Evolutionary conservation across 2,888 invertebrate genomes (phyloP).

Genomic region (Ichneumoninae sp.): DNA sequence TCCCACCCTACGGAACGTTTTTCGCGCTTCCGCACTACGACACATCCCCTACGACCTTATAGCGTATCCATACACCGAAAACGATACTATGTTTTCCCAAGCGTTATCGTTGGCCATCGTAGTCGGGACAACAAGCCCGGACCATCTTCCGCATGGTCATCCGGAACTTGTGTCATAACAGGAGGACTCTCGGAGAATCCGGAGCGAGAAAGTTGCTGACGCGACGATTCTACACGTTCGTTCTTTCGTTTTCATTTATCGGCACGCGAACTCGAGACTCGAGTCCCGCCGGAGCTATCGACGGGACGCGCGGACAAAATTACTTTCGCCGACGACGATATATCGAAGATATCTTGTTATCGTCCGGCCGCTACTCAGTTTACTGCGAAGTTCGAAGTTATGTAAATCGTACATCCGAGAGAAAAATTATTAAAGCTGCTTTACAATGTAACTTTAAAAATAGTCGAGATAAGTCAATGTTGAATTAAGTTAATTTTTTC

Average conservation of each 20-base stretch:
- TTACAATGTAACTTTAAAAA: neutral
- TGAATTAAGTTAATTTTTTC: no score
- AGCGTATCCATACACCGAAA: slow-evolving; percentile 45
- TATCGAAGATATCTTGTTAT: slow-evolving; percentile 9
- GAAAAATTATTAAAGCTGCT: neutral
- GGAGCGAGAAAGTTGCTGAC: slow-evolving; percentile 59
- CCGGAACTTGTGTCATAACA: slow-evolving; percentile 31
- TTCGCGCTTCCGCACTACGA: slow-evolving; percentile 50
- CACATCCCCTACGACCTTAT: slow-evolving; percentile 60
- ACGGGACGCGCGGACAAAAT: slow-evolving; percentile 12
- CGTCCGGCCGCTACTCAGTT: neutral
- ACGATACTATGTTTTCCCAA: slow-evolving; percentile 34
- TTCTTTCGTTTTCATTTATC: slow-evolving; percentile 52
- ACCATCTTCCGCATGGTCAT: slow-evolving; percentile 58
- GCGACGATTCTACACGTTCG: slow-evolving; percentile 43
- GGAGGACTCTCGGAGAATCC: slow-evolving; percentile 51
- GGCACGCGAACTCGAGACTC: slow-evolving; percentile 22
- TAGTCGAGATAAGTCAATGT: no score
- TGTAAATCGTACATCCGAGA: neutral
- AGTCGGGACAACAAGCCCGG: slow-evolving; percentile 27
- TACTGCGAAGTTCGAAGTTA: neutral
- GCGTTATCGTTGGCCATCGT: slow-evolving; percentile 27
- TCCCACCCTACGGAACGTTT: slow-evolving; percentile 50
- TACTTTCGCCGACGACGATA: slow-evolving; percentile 17
- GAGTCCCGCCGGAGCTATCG: slow-evolving; percentile 31